Base-by-base conservation (phyloP, 1,140 invertebrate species). In the Aphelenchoides fujianensis region DNA sequence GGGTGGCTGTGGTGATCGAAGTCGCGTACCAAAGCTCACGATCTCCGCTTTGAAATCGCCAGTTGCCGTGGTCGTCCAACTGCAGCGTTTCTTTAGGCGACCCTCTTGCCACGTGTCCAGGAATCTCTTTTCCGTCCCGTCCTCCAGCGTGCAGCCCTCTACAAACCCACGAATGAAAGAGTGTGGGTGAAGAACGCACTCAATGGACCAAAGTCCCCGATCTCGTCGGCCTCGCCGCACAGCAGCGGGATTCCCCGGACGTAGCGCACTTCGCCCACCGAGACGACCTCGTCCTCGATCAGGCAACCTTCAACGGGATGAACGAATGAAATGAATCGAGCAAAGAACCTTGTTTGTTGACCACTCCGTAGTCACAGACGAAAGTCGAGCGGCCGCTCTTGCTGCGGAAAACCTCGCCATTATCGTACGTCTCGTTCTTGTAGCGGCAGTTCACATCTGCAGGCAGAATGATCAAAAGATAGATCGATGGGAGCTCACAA, bases 341-440 rank as follows among this genome's bases (percentile, higher is more conserved):
- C n/a, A n/a, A n/a, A n/a, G n/a, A 31, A 72, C 74, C 74, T 54
- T 78, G 74, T 67, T 75, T 75, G 37, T 48, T 75, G n/a, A 76
- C 69, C 9, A 74, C 76, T 16, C 75, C 75, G 34, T 80, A 68
- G 28, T 62, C 69, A 64, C 75, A 76, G 37, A 75, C 35, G 59
- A 37, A 76, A 36, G 54, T 23, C 3, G 75, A 79, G 0, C 32
- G 52, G 5, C 74, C 35, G 1, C 37, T 36, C 5, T 3, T 27
- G 31, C 75, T 76, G 37, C 64, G 32, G 57, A 76, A 76, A 36
- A 54, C 54, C n/a, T 62, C 55, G n/a, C 75, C 75, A 55, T 76
- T 72, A 23, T 59, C 34, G 9, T 79, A 70, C 54, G n/a, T 61
- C 48, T 59, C 61, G 0, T 73, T 73, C 7, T 76, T 75, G 41